These are phyloP conservation scores for Leptinotarsa rubiginosa DNA, from an alignment of 2,888 invertebrate genomes.

Conservation along the genomic window DNA sequence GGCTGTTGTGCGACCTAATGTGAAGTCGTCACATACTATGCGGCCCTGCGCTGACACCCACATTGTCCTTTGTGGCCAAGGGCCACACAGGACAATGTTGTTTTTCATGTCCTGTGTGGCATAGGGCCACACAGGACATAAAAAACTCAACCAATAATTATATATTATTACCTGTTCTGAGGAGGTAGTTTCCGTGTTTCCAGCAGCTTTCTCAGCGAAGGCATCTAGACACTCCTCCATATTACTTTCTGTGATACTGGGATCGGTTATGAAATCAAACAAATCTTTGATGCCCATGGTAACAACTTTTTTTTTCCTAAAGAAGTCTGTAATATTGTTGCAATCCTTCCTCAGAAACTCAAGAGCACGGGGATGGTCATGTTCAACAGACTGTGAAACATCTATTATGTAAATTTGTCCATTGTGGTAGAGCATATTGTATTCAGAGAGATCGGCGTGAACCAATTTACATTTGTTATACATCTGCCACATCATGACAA, in stretches of 20 bases:
- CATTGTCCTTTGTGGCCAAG: too few relatives aligned
- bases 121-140: too few relatives aligned
- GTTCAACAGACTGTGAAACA: slow-evolving; percentile 98
- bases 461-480: slow-evolving; percentile 94
- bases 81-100: too few relatives aligned
- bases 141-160: not conserved
- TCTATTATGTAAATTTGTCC: slow-evolving; percentile 93
- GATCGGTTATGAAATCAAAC: slow-evolving; percentile 97
- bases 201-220: slow-evolving; percentile 76
- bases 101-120: too few relatives aligned
- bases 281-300: slow-evolving; percentile 91
- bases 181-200: slow-evolving; percentile 76
- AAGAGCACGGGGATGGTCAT: slow-evolving; percentile 95
- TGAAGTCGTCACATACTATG: too few relatives aligned
- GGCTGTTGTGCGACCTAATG: too few relatives aligned
- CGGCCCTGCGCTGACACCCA: too few relatives aligned
- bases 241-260: slow-evolving; percentile 83
- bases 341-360: slow-evolving; percentile 96
- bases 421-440: slow-evolving; percentile 89
- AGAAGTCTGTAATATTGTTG: slow-evolving; percentile 91
- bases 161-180: slow-evolving; percentile 71
- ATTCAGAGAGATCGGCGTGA: slow-evolving; percentile 98
- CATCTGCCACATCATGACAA: slow-evolving; percentile 91
- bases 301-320: slow-evolving; percentile 88
- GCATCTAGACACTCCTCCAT: slow-evolving; percentile 84